These are phyloP conservation scores for Nudaria mundana DNA, from an alignment of 2,888 invertebrate species.

Conservation along the genomic window DNA sequence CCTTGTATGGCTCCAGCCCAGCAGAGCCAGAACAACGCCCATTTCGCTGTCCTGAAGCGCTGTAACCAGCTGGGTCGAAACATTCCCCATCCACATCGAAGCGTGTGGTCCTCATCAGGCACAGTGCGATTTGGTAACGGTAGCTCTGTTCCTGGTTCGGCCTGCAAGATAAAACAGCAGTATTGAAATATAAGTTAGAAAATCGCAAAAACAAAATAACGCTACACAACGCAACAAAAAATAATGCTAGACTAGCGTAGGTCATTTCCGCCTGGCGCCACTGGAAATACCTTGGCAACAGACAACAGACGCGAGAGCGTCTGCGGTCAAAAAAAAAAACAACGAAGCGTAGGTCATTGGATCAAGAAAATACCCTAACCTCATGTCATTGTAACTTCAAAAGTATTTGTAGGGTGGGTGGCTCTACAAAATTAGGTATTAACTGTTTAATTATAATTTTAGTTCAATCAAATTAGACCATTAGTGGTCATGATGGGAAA, in stretches of 20 bases:
- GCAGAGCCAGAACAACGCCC: constrained; percentile 91
- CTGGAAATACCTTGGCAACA: too few relatives aligned
- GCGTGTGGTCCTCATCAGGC: constrained; percentile 34
- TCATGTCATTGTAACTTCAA: too few relatives aligned
- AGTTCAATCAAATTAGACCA: too few relatives aligned
- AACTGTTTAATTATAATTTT: too few relatives aligned
- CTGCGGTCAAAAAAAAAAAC: too few relatives aligned
- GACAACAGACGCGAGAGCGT: too few relatives aligned
- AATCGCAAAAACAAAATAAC: not conserved
- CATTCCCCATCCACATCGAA: constrained; percentile 85
- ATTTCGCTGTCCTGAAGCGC: constrained; percentile 86
- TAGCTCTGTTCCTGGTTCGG: constrained; percentile 34
- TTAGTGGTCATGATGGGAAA: too few relatives aligned
- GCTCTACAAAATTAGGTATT: too few relatives aligned
- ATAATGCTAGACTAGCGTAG: not conserved
- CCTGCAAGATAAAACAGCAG: constrained; percentile 21
- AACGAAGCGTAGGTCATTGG: too few relatives aligned
- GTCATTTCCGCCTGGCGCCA: too few relatives aligned
- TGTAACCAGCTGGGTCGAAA: constrained; percentile 85
- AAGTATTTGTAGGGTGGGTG: too few relatives aligned
- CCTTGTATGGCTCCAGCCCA: constrained; percentile 91
- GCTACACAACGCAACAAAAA: not conserved
- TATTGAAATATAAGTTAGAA: not conserved
- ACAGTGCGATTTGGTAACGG: constrained; percentile 20
- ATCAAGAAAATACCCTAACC: too few relatives aligned